Evolutionary conservation across 2,888 invertebrate species (phyloP), one percentile per base, ranked within the genome.

Genomic region (Hirtodrosophila trivittata): DNA sequence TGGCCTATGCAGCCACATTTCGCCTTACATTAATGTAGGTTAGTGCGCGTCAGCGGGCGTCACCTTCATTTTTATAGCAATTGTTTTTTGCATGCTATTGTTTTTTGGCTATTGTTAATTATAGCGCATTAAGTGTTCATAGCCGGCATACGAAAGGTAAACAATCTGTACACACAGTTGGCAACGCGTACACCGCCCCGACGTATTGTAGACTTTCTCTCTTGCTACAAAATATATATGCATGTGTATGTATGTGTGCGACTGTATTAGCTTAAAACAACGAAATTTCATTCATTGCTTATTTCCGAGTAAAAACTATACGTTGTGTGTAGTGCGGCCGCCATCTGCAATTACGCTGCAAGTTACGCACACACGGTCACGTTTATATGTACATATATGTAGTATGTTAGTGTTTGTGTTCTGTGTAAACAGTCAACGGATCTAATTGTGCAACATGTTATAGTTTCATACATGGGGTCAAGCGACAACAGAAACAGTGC

Each of bases 251-350:
- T 49, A 26, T 52, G 13, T 28, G 47, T 65, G 51, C 47, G 51
- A 50, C 43, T 62, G 67, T 66, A 66, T 65, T 62, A 67, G 46
- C 66, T 56, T 73, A 77, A 77, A 77, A 83, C 85, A 86, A 82
- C 82, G 62, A 86, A 85, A 78, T 75, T 87, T 87, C 87, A 87
- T 87, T 87, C 87, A 87, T 86, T 85, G 72, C 85, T 73, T 66
- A 68, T 80, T 77, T 83, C 76, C 70, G 77, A 82, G 76, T 82
- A 78, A 80, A 71, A 87, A 69, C 69, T 81, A 77, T 67, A 65
- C 70, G 55, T 52, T 59, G 52, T 54, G 58, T 65, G 46, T 70
- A 51, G 65, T 47, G 51, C 30, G 45, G 60, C 47, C 68, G 66
- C 71, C 83, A 69, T 81, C 58, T 76, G 72, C 74, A 76, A 64